Evolutionary conservation across 2,113 vertebrate genomes (phyloP).

Genomic region (Rhynchomys soricoides): DNA sequence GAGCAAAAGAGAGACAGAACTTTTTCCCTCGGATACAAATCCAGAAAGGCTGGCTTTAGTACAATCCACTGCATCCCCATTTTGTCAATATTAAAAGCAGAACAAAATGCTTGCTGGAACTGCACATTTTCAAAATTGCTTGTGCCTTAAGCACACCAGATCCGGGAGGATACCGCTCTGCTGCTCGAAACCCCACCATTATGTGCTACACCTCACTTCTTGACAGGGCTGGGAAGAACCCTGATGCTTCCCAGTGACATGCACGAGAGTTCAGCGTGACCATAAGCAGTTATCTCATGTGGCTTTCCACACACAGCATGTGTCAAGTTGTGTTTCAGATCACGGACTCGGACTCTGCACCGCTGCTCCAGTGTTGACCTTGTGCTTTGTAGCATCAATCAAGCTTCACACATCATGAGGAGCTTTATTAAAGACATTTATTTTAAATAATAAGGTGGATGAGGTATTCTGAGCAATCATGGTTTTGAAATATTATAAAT

Average conservation of each 20-base stretch:
- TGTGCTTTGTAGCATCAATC: not conserved
- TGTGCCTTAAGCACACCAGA: conserved; percentile 8
- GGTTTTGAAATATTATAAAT: conserved; percentile 41
- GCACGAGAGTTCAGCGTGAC: not conserved
- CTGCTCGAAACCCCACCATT: conserved; percentile 1
- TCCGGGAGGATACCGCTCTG: not conserved
- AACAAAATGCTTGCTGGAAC: conserved; percentile 26
- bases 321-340: not conserved
- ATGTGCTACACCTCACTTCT: not conserved
- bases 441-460: conserved; percentile 50
- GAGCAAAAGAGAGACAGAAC: too few relatives aligned
- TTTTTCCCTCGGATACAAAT: not conserved
- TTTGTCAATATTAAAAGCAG: not conserved
- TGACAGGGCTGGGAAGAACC: not conserved
- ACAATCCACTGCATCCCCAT: fast-evolving
- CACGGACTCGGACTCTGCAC: not conserved
- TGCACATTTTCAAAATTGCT: not conserved
- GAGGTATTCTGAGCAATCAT: conserved; percentile 51
- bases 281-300: not conserved
- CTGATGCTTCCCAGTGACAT: not conserved
- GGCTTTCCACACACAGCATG: not conserved
- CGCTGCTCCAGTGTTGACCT: not conserved
- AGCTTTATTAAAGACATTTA: conserved; percentile 51
- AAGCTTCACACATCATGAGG: not conserved
- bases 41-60: not conserved